Conservation (phyloP, 2,888 invertebrate species). For the Sphecodes monilicornis region DNA sequence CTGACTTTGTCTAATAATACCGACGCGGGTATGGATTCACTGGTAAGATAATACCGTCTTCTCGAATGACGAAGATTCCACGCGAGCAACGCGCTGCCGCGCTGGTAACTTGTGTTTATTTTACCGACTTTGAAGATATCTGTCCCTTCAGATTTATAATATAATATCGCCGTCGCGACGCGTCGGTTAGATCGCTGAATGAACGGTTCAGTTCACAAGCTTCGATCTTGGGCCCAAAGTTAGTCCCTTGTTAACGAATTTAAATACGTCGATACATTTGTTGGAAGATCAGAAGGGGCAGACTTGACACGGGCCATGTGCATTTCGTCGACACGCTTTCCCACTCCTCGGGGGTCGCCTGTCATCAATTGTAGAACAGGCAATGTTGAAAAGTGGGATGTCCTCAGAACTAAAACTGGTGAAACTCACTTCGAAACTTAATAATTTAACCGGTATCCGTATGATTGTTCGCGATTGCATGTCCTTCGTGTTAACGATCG, state of each 20-base stretch:
- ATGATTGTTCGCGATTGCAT: background rate
- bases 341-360: too few species aligned
- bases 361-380: too few species aligned
- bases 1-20: conserved; percentile 59
- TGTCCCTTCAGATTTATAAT: background rate
- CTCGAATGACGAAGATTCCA: conserved; percentile 51
- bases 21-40: conserved; percentile 54
- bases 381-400: too few species aligned
- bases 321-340: too few species aligned
- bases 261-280: too few species aligned
- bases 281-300: too few species aligned
- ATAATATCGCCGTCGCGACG: background rate
- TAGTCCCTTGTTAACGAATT: too few species aligned
- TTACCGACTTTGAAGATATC: background rate
- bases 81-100: conserved; percentile 18
- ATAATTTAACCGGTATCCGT: background rate
- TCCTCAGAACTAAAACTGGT: too few species aligned
- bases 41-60: conserved; percentile 57
- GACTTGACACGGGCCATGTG: too few species aligned
- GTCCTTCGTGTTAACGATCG: background rate
- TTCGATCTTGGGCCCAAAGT: too few species aligned
- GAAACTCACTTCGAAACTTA: too few species aligned
- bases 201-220: too few species aligned
- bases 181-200: background rate
- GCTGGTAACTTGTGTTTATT: background rate